Percentiles rank a stretch among this genome's conserved stretches.
These are phyloP conservation scores for Tragelaphus scriptus DNA, from an alignment of 2,113 vertebrate species.

Conservation along the genomic window DNA sequence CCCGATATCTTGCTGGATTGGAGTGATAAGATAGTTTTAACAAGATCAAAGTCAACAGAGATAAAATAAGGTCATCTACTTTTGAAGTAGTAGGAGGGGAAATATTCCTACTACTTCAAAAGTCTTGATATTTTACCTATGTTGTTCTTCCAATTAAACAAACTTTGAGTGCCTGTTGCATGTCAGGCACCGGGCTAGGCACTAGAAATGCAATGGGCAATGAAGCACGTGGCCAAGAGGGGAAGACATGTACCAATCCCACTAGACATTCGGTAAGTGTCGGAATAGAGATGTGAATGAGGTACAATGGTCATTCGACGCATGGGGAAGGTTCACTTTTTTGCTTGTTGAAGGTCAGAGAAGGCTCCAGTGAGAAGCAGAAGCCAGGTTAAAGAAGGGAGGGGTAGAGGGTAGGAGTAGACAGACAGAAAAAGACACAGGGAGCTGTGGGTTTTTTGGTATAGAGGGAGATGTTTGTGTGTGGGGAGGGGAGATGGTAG, in stretches of 20 bases:
- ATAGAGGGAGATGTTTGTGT: background rate
- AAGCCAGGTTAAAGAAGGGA: background rate
- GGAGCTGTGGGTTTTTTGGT: background rate
- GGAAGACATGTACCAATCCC: background rate
- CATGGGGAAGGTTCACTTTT: background rate
- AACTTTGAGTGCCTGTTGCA: background rate
- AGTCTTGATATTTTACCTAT: background rate
- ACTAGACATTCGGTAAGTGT: background rate
- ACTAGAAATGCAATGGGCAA: background rate
- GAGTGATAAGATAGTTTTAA: background rate
- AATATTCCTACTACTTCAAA: background rate
- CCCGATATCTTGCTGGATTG: background rate
- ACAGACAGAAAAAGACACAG: background rate
- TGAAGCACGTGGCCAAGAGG: background rate
- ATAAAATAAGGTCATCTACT: background rate
- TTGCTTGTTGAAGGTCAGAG: background rate
- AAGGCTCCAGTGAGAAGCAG: background rate
- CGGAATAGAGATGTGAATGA: background rate
- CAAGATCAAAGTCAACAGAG: background rate
- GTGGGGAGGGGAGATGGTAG: background rate
- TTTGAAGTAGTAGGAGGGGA: background rate
- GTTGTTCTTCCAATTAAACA: background rate
- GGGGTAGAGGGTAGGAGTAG: background rate
- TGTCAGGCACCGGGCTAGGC: background rate
- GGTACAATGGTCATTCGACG: background rate